These are phyloP conservation scores for Paramisgurnus dabryanus DNA, from an alignment of 2,113 vertebrate species.

Conservation along the genomic window DNA sequence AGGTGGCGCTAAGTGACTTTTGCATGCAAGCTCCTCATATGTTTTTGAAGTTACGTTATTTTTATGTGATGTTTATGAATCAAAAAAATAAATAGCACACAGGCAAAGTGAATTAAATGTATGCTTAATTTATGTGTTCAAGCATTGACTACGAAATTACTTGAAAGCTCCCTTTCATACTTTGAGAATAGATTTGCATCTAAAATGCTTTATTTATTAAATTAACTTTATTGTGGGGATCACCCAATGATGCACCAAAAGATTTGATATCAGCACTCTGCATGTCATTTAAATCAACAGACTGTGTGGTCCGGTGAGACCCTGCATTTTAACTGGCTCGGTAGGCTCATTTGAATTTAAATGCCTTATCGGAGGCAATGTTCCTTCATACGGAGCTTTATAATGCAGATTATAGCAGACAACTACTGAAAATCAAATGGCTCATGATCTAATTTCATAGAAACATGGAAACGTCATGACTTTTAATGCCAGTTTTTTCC, in stretches of 20 bases:
- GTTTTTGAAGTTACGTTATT: too few species aligned
- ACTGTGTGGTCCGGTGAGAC: slow-evolving; percentile 6
- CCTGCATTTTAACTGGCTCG: slow-evolving; percentile 11
- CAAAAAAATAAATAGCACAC: too few species aligned
- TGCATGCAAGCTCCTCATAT: too few species aligned
- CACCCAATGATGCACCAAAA: neutral
- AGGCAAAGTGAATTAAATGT: too few species aligned
- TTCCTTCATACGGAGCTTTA: slow-evolving; percentile 41
- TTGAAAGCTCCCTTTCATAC: neutral
- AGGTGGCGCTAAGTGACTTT: too few species aligned
- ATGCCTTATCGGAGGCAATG: slow-evolving; percentile 22
- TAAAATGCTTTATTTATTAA: slow-evolving; percentile 8
- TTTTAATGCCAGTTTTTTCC: slow-evolving; percentile 22
- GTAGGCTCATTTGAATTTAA: slow-evolving; percentile 49
- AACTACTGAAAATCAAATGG: slow-evolving; percentile 37
- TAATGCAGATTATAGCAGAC: slow-evolving; percentile 12
- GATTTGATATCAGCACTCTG: slow-evolving; percentile 29
- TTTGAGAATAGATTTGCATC: neutral
- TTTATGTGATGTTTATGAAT: too few species aligned
- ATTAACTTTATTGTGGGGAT: neutral
- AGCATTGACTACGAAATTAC: too few species aligned
- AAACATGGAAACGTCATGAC: slow-evolving; percentile 11
- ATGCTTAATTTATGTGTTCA: too few species aligned
- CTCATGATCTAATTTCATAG: slow-evolving; percentile 22
- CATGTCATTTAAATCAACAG: slow-evolving; percentile 44